These are phyloP conservation scores for Pseudomyrmex flavicornis DNA, from an alignment of 1,140 invertebrate genomes.

Conservation along the genomic window DNA sequence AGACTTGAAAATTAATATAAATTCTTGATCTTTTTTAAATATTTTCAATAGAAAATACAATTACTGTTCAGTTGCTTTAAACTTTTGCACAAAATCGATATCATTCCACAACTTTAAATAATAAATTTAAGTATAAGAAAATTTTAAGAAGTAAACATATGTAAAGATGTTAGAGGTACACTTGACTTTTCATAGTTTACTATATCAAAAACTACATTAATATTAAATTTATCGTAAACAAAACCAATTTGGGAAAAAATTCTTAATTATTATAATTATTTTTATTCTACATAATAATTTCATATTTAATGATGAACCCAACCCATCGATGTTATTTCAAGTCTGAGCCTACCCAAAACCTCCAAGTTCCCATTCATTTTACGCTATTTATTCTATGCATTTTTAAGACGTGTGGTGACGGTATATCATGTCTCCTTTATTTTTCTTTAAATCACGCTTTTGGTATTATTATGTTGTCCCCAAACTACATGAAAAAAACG, in stretches of 20 bases:
- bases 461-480: constrained; percentile 65
- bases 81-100: not conserved
- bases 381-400: constrained; percentile 70
- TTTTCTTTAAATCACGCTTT: constrained; percentile 72
- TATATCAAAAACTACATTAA: not conserved
- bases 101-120: constrained; percentile 2
- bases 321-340: constrained; percentile 65
- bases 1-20: not conserved
- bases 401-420: constrained; percentile 77
- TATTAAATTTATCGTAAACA: not conserved
- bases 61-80: not conserved
- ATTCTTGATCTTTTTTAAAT: not conserved
- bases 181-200: not conserved
- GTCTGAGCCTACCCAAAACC: constrained; percentile 52
- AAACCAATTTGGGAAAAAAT: not conserved
- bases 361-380: constrained; percentile 63
- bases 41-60: too few species aligned
- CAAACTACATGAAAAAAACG: constrained; percentile 55
- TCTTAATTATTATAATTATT: constrained; percentile 31
- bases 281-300: constrained; percentile 16
- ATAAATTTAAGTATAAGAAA: not conserved
- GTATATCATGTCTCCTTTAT: constrained; percentile 65
- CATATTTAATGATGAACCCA: constrained; percentile 54
- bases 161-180: not conserved
- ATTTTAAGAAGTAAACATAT: too few species aligned